Conservation (phyloP, 2,797 vertebrate species). For the Arrhamphus sclerolepis region DNA sequence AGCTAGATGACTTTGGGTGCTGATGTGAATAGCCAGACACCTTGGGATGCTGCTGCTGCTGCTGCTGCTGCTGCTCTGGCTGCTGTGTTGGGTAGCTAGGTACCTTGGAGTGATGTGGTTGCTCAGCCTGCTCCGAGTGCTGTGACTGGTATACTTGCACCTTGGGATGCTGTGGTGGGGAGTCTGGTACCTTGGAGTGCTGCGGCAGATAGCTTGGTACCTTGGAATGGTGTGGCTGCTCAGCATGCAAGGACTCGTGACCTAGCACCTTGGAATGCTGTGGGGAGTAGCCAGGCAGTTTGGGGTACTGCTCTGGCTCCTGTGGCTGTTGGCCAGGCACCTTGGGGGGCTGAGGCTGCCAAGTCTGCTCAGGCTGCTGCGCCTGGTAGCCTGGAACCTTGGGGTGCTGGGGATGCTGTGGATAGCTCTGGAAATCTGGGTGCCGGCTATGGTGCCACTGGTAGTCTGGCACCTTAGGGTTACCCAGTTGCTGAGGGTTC, state of each 20-base stretch:
- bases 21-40: not conserved
- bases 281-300: not conserved
- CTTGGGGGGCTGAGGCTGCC: not conserved
- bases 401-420: not conserved
- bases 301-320: not conserved
- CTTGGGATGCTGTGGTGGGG: not conserved
- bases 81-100: not conserved
- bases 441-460: not conserved
- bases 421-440: too few relatives aligned
- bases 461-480: not conserved
- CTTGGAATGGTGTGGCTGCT: not conserved
- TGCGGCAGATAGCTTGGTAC: not conserved
- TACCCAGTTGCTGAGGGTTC: not conserved
- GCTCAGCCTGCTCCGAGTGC: not conserved
- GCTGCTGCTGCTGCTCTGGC: not conserved
- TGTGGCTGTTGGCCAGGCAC: not conserved
- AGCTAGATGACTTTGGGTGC: not conserved
- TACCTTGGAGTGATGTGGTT: not conserved
- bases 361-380: not conserved
- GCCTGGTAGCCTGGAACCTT: not conserved
- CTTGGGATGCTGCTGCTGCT: not conserved
- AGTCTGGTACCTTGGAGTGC: not conserved
- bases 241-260: not conserved
- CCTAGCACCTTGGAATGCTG: not conserved
- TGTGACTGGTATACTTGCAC: not conserved